Conservation (phyloP, 2,888 invertebrate genomes). For the Acholoe squamosa region DNA sequence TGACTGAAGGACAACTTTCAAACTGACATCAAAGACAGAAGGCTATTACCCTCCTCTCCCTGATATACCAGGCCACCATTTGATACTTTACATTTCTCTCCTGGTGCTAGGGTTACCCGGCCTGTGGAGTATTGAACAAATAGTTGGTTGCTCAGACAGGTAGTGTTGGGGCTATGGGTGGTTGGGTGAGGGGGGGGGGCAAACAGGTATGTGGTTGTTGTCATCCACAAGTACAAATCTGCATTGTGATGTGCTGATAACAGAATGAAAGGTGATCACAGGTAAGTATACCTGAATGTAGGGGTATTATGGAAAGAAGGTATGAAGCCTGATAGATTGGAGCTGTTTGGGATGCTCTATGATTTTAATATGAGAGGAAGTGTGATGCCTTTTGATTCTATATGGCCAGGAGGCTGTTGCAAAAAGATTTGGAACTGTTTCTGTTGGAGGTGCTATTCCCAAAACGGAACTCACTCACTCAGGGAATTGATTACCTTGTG, state of each 20-base stretch:
- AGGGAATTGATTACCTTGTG: no score
- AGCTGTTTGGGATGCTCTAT: neutral
- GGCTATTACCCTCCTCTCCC: neutral
- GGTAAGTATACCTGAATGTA: neutral
- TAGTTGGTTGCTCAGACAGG: conserved; percentile 34
- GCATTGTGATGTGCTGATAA: neutral
- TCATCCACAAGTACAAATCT: neutral
- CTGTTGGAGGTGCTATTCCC: no score
- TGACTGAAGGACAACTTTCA: neutral
- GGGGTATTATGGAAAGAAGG: neutral
- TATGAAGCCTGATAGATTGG: neutral
- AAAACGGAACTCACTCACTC: no score
- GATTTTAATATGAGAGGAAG: neutral
- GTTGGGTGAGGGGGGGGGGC: neutral
- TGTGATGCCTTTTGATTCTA: no score
- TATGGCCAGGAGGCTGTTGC: no score
- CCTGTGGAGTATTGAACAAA: conserved; percentile 20
- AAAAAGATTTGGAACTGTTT: no score
- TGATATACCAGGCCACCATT: neutral
- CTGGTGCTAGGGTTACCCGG: neutral
- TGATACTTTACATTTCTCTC: neutral
- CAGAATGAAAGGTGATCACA: neutral
- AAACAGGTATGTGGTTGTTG: neutral
- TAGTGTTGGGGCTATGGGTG: no score
- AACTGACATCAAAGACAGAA: neutral